These are phyloP conservation scores for Oppia nitens DNA, from an alignment of 1,140 invertebrate species.

Conservation along the genomic window DNA sequence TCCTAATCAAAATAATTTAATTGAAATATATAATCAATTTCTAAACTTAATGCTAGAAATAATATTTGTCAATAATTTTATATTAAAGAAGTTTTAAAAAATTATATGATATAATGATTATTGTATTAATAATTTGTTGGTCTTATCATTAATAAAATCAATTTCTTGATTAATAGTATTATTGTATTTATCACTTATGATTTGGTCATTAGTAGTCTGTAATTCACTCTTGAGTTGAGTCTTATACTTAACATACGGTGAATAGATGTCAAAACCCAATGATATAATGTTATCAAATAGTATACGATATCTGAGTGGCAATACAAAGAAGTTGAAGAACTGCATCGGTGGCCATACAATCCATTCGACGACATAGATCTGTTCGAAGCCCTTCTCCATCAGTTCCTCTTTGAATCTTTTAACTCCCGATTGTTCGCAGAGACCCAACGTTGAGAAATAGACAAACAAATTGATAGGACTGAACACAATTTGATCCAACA, in stretches of 20 bases:
- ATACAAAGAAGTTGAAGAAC: constrained; percentile 67
- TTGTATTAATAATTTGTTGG: too few species aligned
- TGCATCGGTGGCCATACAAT: constrained; percentile 62
- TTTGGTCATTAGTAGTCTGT: too few species aligned
- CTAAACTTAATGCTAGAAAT: too few species aligned
- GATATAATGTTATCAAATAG: constrained; percentile 79
- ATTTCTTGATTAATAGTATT: too few species aligned
- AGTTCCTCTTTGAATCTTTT: constrained; percentile 21
- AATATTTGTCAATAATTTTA: too few species aligned
- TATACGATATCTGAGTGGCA: constrained; percentile 64
- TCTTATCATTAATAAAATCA: too few species aligned
- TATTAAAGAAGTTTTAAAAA: too few species aligned
- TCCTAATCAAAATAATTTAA: too few species aligned
- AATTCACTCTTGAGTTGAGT: constrained; percentile 9
- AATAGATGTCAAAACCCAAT: constrained; percentile 74
- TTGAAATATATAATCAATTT: too few species aligned
- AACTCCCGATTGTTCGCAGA: constrained; percentile 16
- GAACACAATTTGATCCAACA: constrained; percentile 70
- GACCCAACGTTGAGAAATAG: constrained; percentile 13
- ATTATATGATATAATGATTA: too few species aligned
- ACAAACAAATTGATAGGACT: constrained; percentile 43
- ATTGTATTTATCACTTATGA: too few species aligned
- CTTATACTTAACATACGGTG: constrained; percentile 67
- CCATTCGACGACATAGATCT: constrained; percentile 62
- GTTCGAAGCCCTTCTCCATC: constrained; percentile 49